phyloP scores from a whole-genome alignment of 2,888 invertebrate species.

The Hypselothyrea guttata region DNA sequence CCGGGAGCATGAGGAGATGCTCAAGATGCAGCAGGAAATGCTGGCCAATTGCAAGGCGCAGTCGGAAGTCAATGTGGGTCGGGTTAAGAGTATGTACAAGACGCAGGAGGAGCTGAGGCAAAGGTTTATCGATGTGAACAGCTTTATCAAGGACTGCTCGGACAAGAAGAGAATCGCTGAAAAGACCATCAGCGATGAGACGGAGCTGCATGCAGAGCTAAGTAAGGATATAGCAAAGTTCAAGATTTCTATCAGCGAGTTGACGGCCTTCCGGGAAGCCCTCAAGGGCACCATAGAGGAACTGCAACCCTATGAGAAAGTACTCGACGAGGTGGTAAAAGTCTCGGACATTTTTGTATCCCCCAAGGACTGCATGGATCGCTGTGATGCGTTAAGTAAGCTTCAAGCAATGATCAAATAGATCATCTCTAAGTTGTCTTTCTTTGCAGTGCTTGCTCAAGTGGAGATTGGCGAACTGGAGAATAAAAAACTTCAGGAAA shows the following conservation, averaged over 20 bases:
- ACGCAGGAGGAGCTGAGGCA: constrained; percentile 74
- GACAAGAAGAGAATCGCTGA: constrained; percentile 78
- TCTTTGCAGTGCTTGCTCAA: constrained; percentile 79
- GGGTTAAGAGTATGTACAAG: constrained; percentile 73
- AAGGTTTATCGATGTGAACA: constrained; percentile 80
- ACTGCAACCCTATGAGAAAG: constrained; percentile 79
- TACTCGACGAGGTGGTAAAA: constrained; percentile 79
- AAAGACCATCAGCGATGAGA: constrained; percentile 72
- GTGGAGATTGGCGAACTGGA: constrained; percentile 78
- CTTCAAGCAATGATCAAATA: too few relatives aligned
- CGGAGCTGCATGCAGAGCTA: constrained; percentile 62
- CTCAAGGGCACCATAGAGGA: constrained; percentile 77
- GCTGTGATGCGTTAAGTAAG: constrained; percentile 82
- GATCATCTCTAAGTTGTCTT: not conserved
- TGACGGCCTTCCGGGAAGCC: constrained; percentile 74
- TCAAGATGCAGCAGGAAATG: constrained; percentile 76
- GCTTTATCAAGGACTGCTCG: constrained; percentile 80
- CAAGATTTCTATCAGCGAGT: constrained; percentile 59
- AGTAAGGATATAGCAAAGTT: constrained; percentile 66
- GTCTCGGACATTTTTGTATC: constrained; percentile 76
- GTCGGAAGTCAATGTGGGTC: constrained; percentile 61
- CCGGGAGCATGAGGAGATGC: constrained; percentile 78
- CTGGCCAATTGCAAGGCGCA: constrained; percentile 73
- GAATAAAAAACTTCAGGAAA: constrained; percentile 71
- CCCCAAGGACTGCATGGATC: constrained; percentile 81